phyloP scores from a whole-genome alignment of 2,888 invertebrate genomes.

The Hecatera dysodea region DNA sequence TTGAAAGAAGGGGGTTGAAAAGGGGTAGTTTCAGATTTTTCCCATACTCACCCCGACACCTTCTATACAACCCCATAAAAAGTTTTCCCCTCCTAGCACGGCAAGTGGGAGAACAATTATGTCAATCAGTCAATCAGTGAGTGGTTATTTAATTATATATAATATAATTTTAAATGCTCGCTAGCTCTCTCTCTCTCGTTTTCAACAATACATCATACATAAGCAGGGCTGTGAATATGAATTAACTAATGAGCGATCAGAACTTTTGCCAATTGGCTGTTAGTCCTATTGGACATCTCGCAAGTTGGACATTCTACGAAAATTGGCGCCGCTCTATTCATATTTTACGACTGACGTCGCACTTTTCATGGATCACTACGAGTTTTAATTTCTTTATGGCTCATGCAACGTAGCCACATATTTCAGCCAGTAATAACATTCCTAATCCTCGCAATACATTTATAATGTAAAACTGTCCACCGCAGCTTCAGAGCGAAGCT shows the following conservation, averaged over 20 bases:
- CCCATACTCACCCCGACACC: too few relatives aligned
- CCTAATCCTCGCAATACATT: not conserved
- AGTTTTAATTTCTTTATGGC: slow-evolving; percentile 12
- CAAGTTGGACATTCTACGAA: slow-evolving; percentile 52
- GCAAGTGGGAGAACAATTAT: too few relatives aligned
- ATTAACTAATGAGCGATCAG: slow-evolving; percentile 51
- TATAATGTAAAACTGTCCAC: slow-evolving; percentile 12
- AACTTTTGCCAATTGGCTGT: slow-evolving; percentile 63
- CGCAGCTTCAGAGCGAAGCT: not conserved
- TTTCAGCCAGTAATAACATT: slow-evolving; percentile 7
- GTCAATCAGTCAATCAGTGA: too few relatives aligned
- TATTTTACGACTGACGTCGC: slow-evolving; percentile 36
- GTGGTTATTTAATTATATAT: too few relatives aligned
- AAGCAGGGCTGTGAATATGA: slow-evolving; percentile 37
- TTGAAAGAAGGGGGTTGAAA: too few relatives aligned
- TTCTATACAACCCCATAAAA: too few relatives aligned
- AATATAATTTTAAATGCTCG: slow-evolving; percentile 21
- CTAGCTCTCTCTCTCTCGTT: slow-evolving; percentile 34
- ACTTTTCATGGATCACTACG: slow-evolving; percentile 12
- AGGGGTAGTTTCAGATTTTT: too few relatives aligned
- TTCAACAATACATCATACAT: slow-evolving; percentile 24
- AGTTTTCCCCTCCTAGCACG: too few relatives aligned
- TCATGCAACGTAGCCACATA: slow-evolving; percentile 8
- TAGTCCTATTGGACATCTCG: slow-evolving; percentile 45
- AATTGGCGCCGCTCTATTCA: slow-evolving; percentile 55